Evolutionary conservation across 2,888 invertebrate genomes (phyloP).

Genomic region (Hololepta plana): DNA sequence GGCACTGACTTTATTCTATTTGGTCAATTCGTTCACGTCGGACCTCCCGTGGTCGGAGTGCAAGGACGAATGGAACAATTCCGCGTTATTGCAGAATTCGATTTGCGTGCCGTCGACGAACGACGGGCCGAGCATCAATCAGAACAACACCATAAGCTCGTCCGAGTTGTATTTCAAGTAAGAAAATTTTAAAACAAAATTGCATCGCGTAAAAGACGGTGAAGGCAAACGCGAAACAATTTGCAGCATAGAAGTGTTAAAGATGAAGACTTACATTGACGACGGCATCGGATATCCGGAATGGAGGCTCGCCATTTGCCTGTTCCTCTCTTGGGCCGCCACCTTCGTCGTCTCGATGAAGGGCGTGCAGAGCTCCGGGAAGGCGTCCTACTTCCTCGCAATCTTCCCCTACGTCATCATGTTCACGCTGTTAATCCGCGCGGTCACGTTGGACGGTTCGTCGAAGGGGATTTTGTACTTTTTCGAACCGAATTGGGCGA

Average conservation of each 20-base stretch:
- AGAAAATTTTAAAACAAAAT: constrained; percentile 12
- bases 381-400: constrained; percentile 75
- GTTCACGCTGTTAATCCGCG: constrained; percentile 49
- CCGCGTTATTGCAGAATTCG: constrained; percentile 11
- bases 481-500: constrained; percentile 59
- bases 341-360: constrained; percentile 50
- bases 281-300: constrained; percentile 35
- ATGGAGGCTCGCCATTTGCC: constrained; percentile 48
- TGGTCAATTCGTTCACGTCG: constrained; percentile 48
- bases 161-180: constrained; percentile 35
- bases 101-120: constrained; percentile 7
- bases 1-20: constrained; percentile 53
- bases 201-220: too few species aligned
- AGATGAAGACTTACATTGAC: constrained; percentile 27
- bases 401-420: constrained; percentile 69
- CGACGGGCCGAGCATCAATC: constrained; percentile 1
- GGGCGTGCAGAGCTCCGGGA: constrained; percentile 63
- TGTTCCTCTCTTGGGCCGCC: constrained; percentile 47
- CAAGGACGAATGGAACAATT: constrained; percentile 30
- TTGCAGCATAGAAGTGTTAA: constrained; percentile 26
- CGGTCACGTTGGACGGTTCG: constrained; percentile 51
- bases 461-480: constrained; percentile 59
- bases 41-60: constrained; percentile 59
- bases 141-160: constrained; percentile 16
- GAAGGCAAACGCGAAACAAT: not conserved